A percentile compares a stretch with the other conserved stretches of the same genome.
phyloP scores from a whole-genome alignment of 2,888 invertebrate genomes.

The Helobdella robusta region DNA sequence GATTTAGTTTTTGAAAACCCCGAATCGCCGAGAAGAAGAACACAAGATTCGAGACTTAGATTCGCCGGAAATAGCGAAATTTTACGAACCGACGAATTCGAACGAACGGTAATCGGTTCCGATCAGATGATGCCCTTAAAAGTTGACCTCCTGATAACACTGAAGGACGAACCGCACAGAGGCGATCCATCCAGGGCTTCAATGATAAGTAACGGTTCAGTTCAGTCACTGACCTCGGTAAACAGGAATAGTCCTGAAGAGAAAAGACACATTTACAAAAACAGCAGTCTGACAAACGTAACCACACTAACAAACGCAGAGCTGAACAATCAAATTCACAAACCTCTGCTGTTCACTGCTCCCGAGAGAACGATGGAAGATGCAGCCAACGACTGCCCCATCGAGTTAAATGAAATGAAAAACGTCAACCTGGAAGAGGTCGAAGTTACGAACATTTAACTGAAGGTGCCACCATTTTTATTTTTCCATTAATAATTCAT shows the following conservation, averaged over 20 bases:
- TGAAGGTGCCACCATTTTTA: not conserved
- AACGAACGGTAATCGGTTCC: not conserved
- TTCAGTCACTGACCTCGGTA: slow-evolving; percentile 15
- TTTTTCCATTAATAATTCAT: not conserved
- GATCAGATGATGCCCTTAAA: slow-evolving; percentile 30
- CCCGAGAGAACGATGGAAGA: not conserved
- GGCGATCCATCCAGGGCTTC: slow-evolving; percentile 19
- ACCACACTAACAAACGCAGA: not conserved
- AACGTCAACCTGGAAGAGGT: not conserved
- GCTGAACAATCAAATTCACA: slow-evolving; percentile 1
- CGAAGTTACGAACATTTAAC: not conserved
- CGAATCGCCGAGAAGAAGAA: slow-evolving; percentile 11
- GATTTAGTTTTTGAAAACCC: slow-evolving; percentile 39
- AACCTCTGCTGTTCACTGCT: slow-evolving; percentile 2
- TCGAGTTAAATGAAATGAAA: slow-evolving; percentile 12
- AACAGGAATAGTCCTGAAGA: slow-evolving; percentile 10
- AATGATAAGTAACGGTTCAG: slow-evolving; percentile 21
- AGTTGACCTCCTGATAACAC: slow-evolving; percentile 35
- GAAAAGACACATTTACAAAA: not conserved
- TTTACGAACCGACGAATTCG: not conserved
- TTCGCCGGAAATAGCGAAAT: not conserved
- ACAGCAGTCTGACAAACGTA: not conserved
- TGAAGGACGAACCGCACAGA: slow-evolving; percentile 31
- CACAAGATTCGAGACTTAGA: not conserved
- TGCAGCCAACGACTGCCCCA: not conserved